Conservation (phyloP, 2,113 vertebrate genomes). For the Dolichallabes microphthalmus region DNA sequence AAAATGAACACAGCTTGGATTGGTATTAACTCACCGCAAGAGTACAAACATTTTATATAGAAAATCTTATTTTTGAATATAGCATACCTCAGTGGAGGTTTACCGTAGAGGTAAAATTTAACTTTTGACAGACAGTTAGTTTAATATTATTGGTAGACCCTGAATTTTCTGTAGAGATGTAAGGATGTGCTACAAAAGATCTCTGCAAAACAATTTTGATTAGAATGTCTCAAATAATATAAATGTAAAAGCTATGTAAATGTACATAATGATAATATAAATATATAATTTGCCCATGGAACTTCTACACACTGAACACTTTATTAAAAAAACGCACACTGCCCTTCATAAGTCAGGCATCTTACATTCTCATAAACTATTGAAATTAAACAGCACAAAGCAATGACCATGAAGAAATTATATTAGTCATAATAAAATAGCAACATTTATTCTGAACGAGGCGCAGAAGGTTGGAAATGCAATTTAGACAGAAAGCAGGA, state of each 20-base stretch:
- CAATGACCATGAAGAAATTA: constrained; percentile 48
- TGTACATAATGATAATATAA: not conserved
- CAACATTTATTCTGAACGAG: constrained; percentile 71
- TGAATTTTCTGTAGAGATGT: not conserved
- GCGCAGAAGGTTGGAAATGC: constrained; percentile 74
- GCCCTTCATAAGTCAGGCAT: constrained; percentile 21
- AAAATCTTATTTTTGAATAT: not conserved
- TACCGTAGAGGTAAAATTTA: not conserved
- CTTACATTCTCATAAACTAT: constrained; percentile 27
- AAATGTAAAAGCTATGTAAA: not conserved
- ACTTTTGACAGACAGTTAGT: not conserved
- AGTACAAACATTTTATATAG: constrained; percentile 1
- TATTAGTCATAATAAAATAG: constrained; percentile 61
- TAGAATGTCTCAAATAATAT: not conserved
- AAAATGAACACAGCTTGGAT: constrained; percentile 22
- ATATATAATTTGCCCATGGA: not conserved
- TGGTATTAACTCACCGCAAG: constrained; percentile 8
- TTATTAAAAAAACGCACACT: constrained; percentile 4
- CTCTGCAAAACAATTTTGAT: not conserved
- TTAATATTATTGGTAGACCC: not conserved
- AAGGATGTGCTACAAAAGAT: not conserved
- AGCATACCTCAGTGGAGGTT: not conserved
- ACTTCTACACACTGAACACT: not conserved
- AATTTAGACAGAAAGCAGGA: constrained; percentile 69
- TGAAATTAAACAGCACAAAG: constrained; percentile 43